phyloP scores from a whole-genome alignment of 2,888 invertebrate genomes.

The Prenolepis imparis region DNA sequence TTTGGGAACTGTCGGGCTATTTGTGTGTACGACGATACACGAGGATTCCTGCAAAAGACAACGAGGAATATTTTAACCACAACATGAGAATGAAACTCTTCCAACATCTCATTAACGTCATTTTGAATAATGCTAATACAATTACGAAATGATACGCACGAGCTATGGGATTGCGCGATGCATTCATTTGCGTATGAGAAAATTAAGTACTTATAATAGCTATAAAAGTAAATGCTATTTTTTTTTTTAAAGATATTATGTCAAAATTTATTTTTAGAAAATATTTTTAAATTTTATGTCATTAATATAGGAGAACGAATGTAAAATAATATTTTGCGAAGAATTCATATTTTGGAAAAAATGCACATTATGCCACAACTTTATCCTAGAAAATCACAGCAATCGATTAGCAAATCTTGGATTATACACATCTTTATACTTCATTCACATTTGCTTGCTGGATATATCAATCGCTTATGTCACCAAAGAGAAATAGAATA shows the following conservation, averaged over 20 bases:
- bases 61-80: conserved; percentile 66
- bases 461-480: background rate
- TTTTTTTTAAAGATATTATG: background rate
- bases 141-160: background rate
- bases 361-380: background rate
- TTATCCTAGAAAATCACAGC: background rate
- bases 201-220: background rate
- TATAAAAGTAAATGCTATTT: background rate
- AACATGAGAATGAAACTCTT: conserved; percentile 56
- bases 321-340: background rate
- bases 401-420: background rate
- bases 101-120: conserved; percentile 54
- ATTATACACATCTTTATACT: background rate
- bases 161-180: background rate
- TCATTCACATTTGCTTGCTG: background rate
- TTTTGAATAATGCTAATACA: conserved; percentile 28
- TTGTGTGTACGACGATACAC: conserved; percentile 70
- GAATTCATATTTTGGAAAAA: background rate
- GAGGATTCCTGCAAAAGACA: conserved; percentile 73
- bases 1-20: conserved; percentile 74
- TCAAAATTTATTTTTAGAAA: background rate
- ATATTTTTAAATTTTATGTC: background rate
- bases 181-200: background rate
- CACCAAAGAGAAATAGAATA: background rate
- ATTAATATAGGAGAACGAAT: conserved; percentile 8